These are phyloP conservation scores for Epinephelus malabaricus DNA, from an alignment of 2,797 vertebrate species.

Conservation along the genomic window DNA sequence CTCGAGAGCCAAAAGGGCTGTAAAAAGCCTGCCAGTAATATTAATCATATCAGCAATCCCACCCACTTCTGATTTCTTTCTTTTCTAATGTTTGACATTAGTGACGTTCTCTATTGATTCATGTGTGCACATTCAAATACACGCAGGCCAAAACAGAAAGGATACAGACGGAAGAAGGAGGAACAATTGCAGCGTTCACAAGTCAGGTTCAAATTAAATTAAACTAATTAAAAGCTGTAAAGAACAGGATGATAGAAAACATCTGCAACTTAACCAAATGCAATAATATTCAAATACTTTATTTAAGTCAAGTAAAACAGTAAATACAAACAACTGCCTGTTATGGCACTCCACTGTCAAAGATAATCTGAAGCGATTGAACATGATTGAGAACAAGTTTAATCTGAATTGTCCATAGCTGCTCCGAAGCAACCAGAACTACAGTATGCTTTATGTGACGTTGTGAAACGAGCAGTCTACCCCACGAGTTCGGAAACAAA, in stretches of 20 bases:
- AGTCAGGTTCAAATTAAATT: constrained; percentile 8
- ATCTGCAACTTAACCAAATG: background rate
- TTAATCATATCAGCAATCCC: constrained; percentile 20
- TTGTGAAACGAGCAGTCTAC: constrained; percentile 4
- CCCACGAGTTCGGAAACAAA: constrained; percentile 5
- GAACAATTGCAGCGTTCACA: background rate
- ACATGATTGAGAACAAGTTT: background rate
- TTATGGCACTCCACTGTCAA: background rate
- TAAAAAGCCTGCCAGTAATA: background rate
- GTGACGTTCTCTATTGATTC: constrained; percentile 4
- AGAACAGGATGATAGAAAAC: background rate
- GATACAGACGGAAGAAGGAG: background rate
- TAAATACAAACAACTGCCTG: constrained; percentile 17
- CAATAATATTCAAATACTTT: constrained; percentile 45
- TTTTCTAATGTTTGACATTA: constrained; percentile 32
- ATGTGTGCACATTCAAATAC: background rate
- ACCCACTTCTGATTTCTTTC: constrained; percentile 24
- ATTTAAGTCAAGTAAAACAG: constrained; percentile 43
- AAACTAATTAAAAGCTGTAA: background rate
- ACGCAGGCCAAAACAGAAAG: background rate
- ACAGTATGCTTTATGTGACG: background rate
- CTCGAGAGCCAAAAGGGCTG: background rate
- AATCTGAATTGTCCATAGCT: background rate
- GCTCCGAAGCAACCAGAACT: background rate
- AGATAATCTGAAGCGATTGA: background rate